Evolutionary conservation across 2,113 vertebrate genomes (phyloP).

Genomic region (Dicaeum eximium): DNA sequence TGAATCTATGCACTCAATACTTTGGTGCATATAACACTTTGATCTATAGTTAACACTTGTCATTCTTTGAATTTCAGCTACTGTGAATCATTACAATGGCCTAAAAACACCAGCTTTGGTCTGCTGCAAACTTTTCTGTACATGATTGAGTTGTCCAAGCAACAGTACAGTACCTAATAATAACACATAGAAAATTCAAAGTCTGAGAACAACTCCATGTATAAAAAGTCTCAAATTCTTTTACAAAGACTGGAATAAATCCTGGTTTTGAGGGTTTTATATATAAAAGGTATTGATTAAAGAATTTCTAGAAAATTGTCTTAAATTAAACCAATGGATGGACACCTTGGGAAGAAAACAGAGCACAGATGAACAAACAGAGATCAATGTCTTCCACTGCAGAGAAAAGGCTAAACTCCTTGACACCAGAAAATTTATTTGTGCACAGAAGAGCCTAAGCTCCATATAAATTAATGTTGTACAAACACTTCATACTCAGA

Average conservation of each 20-base stretch:
- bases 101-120: neutral
- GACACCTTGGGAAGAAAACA: neutral
- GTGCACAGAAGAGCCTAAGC: neutral
- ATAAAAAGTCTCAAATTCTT: neutral
- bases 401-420: neutral
- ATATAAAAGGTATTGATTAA: neutral
- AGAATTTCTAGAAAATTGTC: neutral
- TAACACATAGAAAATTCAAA: neutral
- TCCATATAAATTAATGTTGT: neutral
- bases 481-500: neutral
- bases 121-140: neutral
- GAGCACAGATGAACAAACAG: rapidly evolving
- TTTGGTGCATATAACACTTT: neutral
- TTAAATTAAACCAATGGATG: neutral
- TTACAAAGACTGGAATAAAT: neutral
- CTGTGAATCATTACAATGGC: neutral
- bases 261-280: neutral
- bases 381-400: neutral
- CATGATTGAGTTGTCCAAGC: neutral
- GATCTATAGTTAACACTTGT: neutral
- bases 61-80: neutral
- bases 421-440: neutral
- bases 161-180: neutral
- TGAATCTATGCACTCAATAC: neutral
- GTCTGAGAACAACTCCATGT: neutral